Evolutionary conservation across 1,140 invertebrate species (phyloP).

Genomic region (Cherax quadricarinatus): DNA sequence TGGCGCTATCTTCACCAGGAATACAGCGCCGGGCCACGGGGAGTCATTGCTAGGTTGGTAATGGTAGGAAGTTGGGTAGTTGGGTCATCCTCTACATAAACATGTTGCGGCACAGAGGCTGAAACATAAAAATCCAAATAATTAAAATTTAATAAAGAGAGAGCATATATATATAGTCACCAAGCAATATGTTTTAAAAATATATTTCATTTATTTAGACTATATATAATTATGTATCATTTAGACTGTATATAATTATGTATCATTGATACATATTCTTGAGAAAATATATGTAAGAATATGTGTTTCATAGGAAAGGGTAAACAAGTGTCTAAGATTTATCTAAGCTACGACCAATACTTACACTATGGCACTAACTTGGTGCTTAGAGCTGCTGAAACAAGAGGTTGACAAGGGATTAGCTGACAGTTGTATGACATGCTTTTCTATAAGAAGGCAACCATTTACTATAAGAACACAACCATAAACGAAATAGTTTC

Average conservation of each 20-base stretch:
- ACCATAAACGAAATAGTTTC: not conserved
- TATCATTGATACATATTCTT: not conserved
- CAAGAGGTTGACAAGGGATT: constrained; percentile 30
- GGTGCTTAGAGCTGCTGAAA: constrained; percentile 62
- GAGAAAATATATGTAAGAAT: not conserved
- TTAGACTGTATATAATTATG: not conserved
- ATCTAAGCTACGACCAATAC: not conserved
- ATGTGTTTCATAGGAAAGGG: not conserved
- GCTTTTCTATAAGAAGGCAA: not conserved
- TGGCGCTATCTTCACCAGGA: constrained; percentile 14
- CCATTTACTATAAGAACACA: not conserved
- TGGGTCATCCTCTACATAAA: constrained; percentile 24
- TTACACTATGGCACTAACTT: constrained; percentile 57
- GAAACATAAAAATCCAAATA: not conserved
- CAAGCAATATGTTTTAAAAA: not conserved
- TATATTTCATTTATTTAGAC: not conserved
- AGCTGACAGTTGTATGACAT: constrained; percentile 1
- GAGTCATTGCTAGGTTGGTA: not conserved
- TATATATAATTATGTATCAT: not conserved
- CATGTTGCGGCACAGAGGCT: constrained; percentile 4
- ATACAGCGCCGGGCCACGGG: constrained; percentile 7
- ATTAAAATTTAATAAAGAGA: too few species aligned
- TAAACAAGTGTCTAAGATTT: not conserved
- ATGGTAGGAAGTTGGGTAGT: not conserved
- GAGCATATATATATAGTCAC: too few species aligned